Conservation (phyloP, 1,140 invertebrate species). For the Riptortus pedestris region DNA sequence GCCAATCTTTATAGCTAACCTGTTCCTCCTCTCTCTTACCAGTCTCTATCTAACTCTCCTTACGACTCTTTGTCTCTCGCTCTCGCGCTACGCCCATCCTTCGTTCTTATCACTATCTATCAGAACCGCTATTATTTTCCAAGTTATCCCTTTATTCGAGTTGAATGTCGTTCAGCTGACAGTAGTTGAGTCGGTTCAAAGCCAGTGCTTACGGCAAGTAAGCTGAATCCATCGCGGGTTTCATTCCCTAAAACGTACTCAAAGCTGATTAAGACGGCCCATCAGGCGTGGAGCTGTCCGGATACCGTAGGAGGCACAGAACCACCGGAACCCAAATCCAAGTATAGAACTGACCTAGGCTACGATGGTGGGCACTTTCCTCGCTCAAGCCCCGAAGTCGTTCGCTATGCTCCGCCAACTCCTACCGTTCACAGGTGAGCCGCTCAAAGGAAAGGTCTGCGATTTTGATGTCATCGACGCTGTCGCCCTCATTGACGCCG, state of each 20-base stretch:
- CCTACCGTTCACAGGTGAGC: constrained; percentile 22
- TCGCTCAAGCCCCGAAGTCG: constrained; percentile 12
- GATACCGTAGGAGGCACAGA: not conserved
- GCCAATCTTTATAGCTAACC: not conserved
- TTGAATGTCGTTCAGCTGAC: not conserved
- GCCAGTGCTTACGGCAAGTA: not conserved
- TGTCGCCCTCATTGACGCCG: not conserved
- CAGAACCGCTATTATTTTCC: not conserved
- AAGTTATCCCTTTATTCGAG: not conserved
- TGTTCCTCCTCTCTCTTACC: not conserved
- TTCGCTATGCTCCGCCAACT: constrained; percentile 18
- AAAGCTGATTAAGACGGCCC: not conserved
- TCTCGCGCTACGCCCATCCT: not conserved
- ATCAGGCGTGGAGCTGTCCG: not conserved
- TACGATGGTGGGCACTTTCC: constrained; percentile 11
- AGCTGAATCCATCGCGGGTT: not conserved
- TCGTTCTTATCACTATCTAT: not conserved
- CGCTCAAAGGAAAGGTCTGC: constrained; percentile 22
- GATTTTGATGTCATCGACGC: constrained; percentile 26
- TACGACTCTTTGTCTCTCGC: not conserved
- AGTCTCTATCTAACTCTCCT: not conserved
- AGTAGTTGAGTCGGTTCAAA: not conserved
- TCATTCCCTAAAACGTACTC: not conserved
- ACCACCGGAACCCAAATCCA: not conserved
- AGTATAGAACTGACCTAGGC: not conserved